Conservation (phyloP, 2,113 vertebrate genomes). For the Chloebia gouldiae region DNA sequence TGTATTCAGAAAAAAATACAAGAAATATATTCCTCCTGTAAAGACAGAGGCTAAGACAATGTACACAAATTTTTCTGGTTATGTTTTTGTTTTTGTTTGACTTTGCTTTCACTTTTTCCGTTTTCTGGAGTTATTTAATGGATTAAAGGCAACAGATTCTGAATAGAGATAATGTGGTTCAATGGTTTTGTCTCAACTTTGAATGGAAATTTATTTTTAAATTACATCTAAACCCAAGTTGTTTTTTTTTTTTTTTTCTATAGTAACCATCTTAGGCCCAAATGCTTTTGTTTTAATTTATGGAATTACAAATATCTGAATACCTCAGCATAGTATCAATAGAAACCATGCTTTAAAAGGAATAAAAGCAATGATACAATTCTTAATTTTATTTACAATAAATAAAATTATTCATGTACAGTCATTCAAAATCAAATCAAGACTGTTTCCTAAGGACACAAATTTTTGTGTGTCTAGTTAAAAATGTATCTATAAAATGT, state of each 20-base stretch:
- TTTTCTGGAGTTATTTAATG: constrained; percentile 51
- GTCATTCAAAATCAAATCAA: background rate
- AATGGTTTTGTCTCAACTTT: constrained; percentile 29
- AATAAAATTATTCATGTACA: background rate
- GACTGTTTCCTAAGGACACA: background rate
- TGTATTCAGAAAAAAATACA: background rate
- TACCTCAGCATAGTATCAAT: background rate
- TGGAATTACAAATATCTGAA: background rate
- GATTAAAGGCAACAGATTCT: constrained; percentile 48
- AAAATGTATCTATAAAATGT: background rate
- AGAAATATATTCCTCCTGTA: background rate
- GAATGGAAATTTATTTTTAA: constrained; percentile 13
- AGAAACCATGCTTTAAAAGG: background rate
- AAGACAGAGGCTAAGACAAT: background rate
- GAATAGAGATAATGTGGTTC: background rate
- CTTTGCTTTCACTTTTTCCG: constrained; percentile 49
- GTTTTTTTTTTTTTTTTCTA: background rate
- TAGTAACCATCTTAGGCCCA: background rate
- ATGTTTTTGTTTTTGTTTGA: constrained; percentile 36
- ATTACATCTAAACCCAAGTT: background rate
- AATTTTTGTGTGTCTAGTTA: background rate
- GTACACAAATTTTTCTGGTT: background rate
- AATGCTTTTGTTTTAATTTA: background rate
- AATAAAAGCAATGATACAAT: background rate
- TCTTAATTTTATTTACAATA: background rate